Conservation (phyloP, 2,888 invertebrate species). For the Acanthosepion pharaonis region DNA sequence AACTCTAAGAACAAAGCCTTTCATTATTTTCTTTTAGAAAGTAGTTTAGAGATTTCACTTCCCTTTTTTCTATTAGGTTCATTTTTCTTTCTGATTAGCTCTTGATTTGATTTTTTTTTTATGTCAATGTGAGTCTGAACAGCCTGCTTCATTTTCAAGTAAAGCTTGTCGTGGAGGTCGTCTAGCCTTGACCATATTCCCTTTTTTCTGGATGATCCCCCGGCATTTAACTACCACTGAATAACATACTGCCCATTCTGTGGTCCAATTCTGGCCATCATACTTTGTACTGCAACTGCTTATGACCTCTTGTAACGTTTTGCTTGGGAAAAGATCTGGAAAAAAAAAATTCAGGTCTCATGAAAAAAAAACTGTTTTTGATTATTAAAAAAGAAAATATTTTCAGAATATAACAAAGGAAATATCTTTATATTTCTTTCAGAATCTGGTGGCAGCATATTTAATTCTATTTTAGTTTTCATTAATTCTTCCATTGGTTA, state of each 20-base stretch:
- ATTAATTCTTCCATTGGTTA: too few relatives aligned
- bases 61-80: neutral
- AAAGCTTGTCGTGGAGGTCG: slow-evolving; percentile 60
- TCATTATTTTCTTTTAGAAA: neutral
- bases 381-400: too few relatives aligned
- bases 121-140: neutral
- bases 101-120: neutral
- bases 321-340: slow-evolving; percentile 63
- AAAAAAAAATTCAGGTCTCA: slow-evolving; percentile 48
- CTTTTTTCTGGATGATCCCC: slow-evolving; percentile 92
- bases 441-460: too few relatives aligned
- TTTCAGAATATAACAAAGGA: too few relatives aligned
- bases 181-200: slow-evolving; percentile 80
- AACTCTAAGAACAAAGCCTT: neutral
- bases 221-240: slow-evolving; percentile 92
- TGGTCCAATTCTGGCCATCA: slow-evolving; percentile 77
- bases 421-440: too few relatives aligned
- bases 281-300: slow-evolving; percentile 78
- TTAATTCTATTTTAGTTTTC: too few relatives aligned
- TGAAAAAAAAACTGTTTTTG: neutral
- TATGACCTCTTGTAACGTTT: slow-evolving; percentile 63
- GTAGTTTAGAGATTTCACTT: neutral
- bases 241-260: slow-evolving; percentile 87
- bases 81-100: neutral
- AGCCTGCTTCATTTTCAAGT: neutral